Evolutionary conservation across 2,113 vertebrate genomes (phyloP), one percentile per base, ranked within the genome.

Genomic region (Oceanites oceanicus): DNA sequence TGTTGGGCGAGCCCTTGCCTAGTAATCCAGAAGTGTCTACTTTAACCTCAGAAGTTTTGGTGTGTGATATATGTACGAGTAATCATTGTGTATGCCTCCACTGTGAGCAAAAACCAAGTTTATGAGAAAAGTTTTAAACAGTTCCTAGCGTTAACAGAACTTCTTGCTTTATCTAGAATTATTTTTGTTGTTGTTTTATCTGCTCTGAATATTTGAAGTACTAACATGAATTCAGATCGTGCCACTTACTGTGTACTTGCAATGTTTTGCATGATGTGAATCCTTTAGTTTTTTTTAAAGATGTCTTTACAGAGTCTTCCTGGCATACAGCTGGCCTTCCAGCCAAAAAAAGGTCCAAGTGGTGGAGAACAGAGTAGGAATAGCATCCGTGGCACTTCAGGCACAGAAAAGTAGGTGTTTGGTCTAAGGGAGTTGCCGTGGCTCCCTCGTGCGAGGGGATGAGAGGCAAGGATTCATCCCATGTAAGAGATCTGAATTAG

Each of bases 401-500:
- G 29, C 17, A 62, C 27, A 32, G 42, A 36, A n/a, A 42, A 81
- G 36, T 25, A 38, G 55, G 25, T 0, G 1, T 49, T 93, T 74
- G 65, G 26, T 29, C 32, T 34, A 8, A 55, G 66, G 0, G 6
- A 53, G 32, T n/a, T 63, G 2, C 13, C 26, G n/a, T 53, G 70
- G 10, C 13, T 59, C 22, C 9, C 20, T 13, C 7, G n/a, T 25
- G 29, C 0, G 0, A 79, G 47, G 40, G 29, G 10, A n/a, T 55
- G 50, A 42, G 25, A 8, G 29, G 25, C 18, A 45, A 70, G 45
- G 42, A 45, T 55, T 63, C 38, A 34, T 36, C 22, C 29, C 4
- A 3, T 15, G 26, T 26, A 15, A 55, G 40, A 59, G 25, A 11
- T 21, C 20, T 44, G 30, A 66, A 25, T 53, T 42, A 29, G 22